A percentile compares a stretch with the other conserved stretches of the same genome.
phyloP scores from a whole-genome alignment of 92 coral and sea anemone genomes.

The Phymanthus crucifer region DNA sequence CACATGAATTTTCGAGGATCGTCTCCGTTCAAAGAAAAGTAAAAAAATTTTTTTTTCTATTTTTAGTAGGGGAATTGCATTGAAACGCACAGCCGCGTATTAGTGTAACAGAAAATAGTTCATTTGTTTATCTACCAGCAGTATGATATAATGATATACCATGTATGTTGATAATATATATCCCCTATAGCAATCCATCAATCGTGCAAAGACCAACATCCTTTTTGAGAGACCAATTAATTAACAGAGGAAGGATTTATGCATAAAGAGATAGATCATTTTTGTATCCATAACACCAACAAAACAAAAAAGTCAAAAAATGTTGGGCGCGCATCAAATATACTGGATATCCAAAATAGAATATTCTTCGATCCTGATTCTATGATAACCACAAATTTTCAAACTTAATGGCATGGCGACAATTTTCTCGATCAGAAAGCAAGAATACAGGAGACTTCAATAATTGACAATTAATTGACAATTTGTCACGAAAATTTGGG shows the following conservation, averaged over 20 bases:
- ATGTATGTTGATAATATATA: background rate
- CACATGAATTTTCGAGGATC: no score
- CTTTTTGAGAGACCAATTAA: background rate
- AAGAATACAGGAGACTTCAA: background rate
- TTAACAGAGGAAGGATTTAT: background rate
- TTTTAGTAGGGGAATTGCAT: no score
- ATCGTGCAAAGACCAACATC: background rate
- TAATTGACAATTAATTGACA: constrained; percentile 6
- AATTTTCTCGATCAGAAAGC: background rate
- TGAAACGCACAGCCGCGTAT: background rate
- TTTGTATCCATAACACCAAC: background rate
- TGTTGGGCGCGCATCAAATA: background rate
- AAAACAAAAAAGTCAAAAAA: constrained; percentile 5
- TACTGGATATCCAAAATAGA: no score
- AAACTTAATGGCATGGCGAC: background rate
- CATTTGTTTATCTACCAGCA: no score
- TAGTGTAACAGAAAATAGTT: no score
- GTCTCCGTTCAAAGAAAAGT: no score
- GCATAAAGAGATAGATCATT: background rate
- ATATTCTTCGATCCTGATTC: background rate
- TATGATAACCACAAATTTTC: background rate
- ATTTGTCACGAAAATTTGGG: background rate
- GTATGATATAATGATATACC: no score
- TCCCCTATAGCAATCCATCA: background rate
- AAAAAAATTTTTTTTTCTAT: background rate